A percentile compares a stretch with the other conserved stretches of the same genome.
Evolutionary conservation across 2,797 vertebrate species (phyloP).

Genomic region (Cyclopterus lumpus): DNA sequence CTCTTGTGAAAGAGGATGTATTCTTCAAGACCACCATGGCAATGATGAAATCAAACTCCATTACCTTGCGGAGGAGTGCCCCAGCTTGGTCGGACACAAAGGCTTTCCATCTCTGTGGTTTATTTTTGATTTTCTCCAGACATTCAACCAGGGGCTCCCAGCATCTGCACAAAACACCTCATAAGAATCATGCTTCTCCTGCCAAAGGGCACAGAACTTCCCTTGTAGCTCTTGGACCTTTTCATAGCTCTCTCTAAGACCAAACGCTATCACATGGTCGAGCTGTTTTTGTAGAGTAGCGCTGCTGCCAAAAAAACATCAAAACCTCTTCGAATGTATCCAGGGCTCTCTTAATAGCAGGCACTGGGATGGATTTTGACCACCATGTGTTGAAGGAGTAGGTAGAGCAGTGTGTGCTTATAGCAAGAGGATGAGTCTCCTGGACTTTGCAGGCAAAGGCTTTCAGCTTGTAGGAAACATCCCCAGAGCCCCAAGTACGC

Average conservation of each 20-base stretch:
- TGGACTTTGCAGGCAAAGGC: constrained; percentile 87
- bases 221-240: constrained; percentile 86
- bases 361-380: constrained; percentile 85
- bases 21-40: constrained; percentile 86
- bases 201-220: constrained; percentile 82
- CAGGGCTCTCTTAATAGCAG: constrained; percentile 81
- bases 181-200: constrained; percentile 86
- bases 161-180: constrained; percentile 87
- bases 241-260: constrained; percentile 86
- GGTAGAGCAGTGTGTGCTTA: constrained; percentile 86
- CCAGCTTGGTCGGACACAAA: constrained; percentile 77
- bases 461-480: constrained; percentile 86
- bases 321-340: constrained; percentile 84
- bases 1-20: constrained; percentile 84
- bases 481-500: constrained; percentile 86
- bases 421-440: constrained; percentile 86
- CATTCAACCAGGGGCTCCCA: constrained; percentile 85
- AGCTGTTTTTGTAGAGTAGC: constrained; percentile 82
- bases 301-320: constrained; percentile 82
- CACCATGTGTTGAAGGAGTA: constrained; percentile 89
- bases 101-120: constrained; percentile 82
- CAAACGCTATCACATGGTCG: constrained; percentile 83
- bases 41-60: constrained; percentile 87
- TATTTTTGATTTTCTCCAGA: constrained; percentile 83
- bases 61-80: constrained; percentile 75